Evolutionary conservation across 37 sponge, comb jelly and placozoan genomes (phyloP), one percentile per base, ranked within the genome.

Genomic region (Oopsacas minuta): DNA sequence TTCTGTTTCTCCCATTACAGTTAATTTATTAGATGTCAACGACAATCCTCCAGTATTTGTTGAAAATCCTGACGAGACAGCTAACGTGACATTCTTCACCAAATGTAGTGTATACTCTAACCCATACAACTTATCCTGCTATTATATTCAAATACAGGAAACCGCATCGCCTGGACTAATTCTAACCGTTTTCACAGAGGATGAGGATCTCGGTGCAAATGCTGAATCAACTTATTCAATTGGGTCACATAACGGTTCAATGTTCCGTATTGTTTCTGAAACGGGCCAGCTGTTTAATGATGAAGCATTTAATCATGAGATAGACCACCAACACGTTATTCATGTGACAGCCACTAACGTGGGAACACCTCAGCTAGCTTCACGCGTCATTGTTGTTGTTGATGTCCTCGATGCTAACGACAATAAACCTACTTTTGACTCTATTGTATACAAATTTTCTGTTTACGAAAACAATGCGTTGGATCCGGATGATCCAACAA

Each of bases 41-140:
- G 89, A 88, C 81, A 82, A 53, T 35, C 32, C 35, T 46, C 89
- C 89, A 5, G 36, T 83, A 23, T 85, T 88, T 36, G 0, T 23
- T 25, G 75, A 61, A 61, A 61, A 61, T n/a, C 75, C 75, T n/a
- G 28, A 5, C 30, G 75, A 61, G 28, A 61, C 75, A 34, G 5
- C 20, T 61, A 15, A 42, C 15, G 75, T 61, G 7, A 61, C 75
- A 61, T 61, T 61, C 28, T 10, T 3, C 7, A 12, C 1, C 28
- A 12, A 7, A 32, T 61, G 75, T n/a, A 7, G 32, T 3, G 28
- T 25, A 7, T 61, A 10, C 28, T 61, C 75, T 61, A 42, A 42
- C 15, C 49, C 49, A 17, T 42, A 42, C 15, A 42, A 42, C 49
- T 34, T 61, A n/a, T 61, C 75, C 22, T 61, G 75, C 75, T 61